phyloP scores from a whole-genome alignment of 2,797 vertebrate genomes.

The Rhinogobio ventralis region DNA sequence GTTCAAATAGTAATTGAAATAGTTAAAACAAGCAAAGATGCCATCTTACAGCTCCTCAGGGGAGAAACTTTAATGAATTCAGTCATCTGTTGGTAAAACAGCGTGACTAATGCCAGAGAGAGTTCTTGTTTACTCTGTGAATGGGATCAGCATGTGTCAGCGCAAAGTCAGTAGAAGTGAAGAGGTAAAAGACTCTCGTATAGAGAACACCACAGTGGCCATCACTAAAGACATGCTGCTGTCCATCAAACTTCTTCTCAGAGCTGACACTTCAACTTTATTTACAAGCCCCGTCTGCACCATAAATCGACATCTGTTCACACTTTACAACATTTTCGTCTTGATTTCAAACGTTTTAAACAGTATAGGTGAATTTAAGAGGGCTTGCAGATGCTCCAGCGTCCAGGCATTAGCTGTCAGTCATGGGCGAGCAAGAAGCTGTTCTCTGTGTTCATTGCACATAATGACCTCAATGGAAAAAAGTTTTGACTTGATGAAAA shows the following conservation, averaged over 20 bases:
- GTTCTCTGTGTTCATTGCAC: conserved; percentile 10
- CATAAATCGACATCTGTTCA: conserved; percentile 63
- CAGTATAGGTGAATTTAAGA: conserved; percentile 30
- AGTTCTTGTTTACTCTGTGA: conserved; percentile 56
- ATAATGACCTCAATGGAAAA: conserved; percentile 15
- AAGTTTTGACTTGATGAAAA: not conserved
- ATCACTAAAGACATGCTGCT: conserved; percentile 49
- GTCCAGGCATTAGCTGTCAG: conserved; percentile 52
- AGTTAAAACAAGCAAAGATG: not conserved
- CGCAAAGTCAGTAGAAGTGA: conserved; percentile 51
- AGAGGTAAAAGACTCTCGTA: conserved; percentile 43
- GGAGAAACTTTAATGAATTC: conserved; percentile 44
- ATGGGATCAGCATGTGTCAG: conserved; percentile 60
- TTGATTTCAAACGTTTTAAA: conserved; percentile 58
- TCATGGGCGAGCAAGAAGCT: conserved; percentile 30
- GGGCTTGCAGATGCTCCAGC: conserved; percentile 43
- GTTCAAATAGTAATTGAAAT: not conserved
- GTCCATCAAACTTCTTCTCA: conserved; percentile 51
- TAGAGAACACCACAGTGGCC: conserved; percentile 22
- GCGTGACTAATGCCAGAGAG: conserved; percentile 44
- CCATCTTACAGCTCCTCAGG: conserved; percentile 9
- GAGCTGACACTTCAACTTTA: conserved; percentile 54
- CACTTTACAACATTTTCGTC: conserved; percentile 57
- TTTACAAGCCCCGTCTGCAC: conserved; percentile 58
- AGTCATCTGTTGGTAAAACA: conserved; percentile 51